Evolutionary conservation across 2,888 invertebrate species (phyloP).

Genomic region (Caenorhabditis angaria): DNA sequence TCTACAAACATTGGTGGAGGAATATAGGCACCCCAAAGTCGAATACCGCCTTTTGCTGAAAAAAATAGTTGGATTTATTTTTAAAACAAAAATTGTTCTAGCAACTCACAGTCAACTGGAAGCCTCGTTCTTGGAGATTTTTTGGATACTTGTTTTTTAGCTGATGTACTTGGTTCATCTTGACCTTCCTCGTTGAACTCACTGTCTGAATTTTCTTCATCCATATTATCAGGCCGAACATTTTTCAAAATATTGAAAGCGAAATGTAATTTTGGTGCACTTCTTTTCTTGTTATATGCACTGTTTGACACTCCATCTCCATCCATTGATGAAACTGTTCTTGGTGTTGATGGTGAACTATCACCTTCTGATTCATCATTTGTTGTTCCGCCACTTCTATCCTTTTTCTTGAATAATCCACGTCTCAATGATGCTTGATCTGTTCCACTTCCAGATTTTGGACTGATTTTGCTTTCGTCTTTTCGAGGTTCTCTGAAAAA

Average conservation of each 20-base stretch:
- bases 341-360: constrained; percentile 69
- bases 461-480: constrained; percentile 27
- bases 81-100: background rate
- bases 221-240: constrained; percentile 59
- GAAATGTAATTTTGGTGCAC: constrained; percentile 74
- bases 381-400: constrained; percentile 44
- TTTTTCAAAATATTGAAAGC: constrained; percentile 69
- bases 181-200: constrained; percentile 29
- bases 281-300: constrained; percentile 72
- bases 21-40: constrained; percentile 52
- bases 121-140: constrained; percentile 25
- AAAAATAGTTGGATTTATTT: constrained; percentile 8
- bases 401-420: constrained; percentile 69
- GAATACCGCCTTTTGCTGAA: constrained; percentile 55
- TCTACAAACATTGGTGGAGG: constrained; percentile 47
- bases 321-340: constrained; percentile 61
- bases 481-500: constrained; percentile 37
- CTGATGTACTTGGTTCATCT: background rate
- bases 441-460: background rate
- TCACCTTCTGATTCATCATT: constrained; percentile 65
- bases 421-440: constrained; percentile 62
- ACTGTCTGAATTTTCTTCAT: constrained; percentile 73
- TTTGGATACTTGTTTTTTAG: background rate
- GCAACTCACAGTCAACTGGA: constrained; percentile 37
- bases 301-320: constrained; percentile 53